Conservation (phyloP, 2,113 vertebrate genomes). For the Cephalopholis sonnerati region DNA sequence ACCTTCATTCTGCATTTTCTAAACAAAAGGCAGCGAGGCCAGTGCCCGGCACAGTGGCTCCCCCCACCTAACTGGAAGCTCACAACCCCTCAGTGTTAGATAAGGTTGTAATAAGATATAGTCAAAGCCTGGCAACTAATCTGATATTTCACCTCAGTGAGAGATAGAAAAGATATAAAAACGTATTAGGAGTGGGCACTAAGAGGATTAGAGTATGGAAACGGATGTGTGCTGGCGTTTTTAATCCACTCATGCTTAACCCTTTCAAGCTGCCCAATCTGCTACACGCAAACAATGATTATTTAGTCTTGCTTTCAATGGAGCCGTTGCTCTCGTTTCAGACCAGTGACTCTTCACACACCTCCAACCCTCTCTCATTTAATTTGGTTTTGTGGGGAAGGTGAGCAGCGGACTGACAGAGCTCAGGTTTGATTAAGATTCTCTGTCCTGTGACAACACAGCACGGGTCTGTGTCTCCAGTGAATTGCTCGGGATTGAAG, state of each 20-base stretch:
- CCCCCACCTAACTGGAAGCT: constrained; percentile 33
- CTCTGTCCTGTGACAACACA: constrained; percentile 66
- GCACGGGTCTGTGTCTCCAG: constrained; percentile 42
- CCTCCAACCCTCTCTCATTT: constrained; percentile 18
- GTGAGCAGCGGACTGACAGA: constrained; percentile 51
- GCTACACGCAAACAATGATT: constrained; percentile 76
- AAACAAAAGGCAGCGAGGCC: constrained; percentile 36
- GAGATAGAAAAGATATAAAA: constrained; percentile 86
- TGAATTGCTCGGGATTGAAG: constrained; percentile 72
- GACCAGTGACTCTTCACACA: constrained; percentile 37
- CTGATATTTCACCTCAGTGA: constrained; percentile 87
- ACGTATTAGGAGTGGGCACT: constrained; percentile 85
- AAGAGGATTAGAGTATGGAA: constrained; percentile 88
- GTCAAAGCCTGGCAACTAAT: constrained; percentile 85
- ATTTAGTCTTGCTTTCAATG: constrained; percentile 64
- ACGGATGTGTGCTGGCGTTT: constrained; percentile 83
- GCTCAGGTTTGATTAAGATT: constrained; percentile 78
- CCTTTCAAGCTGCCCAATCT: constrained; percentile 81
- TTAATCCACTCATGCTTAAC: constrained; percentile 87
- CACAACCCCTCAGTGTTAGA: constrained; percentile 74
- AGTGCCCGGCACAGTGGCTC: constrained; percentile 9
- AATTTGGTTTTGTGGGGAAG: constrained; percentile 51
- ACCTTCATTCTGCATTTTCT: constrained; percentile 51
- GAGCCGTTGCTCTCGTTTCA: constrained; percentile 61
- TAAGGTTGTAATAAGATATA: constrained; percentile 88